Base-by-base conservation (phyloP, 2,113 vertebrate genomes). In the Podiceps cristatus region DNA sequence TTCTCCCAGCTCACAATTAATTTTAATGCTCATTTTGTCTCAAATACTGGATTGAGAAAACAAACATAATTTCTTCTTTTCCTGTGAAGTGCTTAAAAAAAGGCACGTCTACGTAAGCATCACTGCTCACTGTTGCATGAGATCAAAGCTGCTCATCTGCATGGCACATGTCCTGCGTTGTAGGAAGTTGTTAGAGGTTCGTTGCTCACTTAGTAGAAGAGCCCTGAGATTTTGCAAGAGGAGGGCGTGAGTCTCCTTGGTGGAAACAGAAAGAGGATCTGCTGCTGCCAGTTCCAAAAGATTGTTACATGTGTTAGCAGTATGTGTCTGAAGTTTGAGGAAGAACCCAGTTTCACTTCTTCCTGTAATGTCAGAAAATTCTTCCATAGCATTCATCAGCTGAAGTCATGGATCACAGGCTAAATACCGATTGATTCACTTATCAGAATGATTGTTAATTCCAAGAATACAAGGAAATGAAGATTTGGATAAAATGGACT, bases 31-130 rank as follows among this genome's bases (percentile, higher is more conserved):
- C 3, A 27, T 88, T 96, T 90, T 79, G 14, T 80, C 56, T 94
- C n/a, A 69, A 53, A 53, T 88, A 76, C 11, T 13, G 25, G 28
- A 71, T 31, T 69, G 37, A 83, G 33, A 29, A 59, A 77, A 67
- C 19, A 47, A 87, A 50, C 1, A 4, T 44, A 0, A 44, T 68
- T 35, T 56, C n/a, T 72, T 68, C 10, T 77, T 83, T 68, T 80
- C 42, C 12, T 50, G 25, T n/a, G 56, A 86, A 66, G 11, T 49
- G 25, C 24, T 87, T 82, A 35, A 82, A 86, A 82, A 73, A 56
- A 59, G 23, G 8, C 55, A 40, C 0, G 0, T 71, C 28, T 67
- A 4, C 0, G 0, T 77, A 63, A 86, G 28, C n/a, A 35, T n/a
- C 1, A 0, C 24, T 84, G 64, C 44, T 78, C 13, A 31, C 58